Evolutionary conservation across 2,888 invertebrate genomes (phyloP), one percentile per base, ranked within the genome.

Genomic region (Alloplasta piceator): DNA sequence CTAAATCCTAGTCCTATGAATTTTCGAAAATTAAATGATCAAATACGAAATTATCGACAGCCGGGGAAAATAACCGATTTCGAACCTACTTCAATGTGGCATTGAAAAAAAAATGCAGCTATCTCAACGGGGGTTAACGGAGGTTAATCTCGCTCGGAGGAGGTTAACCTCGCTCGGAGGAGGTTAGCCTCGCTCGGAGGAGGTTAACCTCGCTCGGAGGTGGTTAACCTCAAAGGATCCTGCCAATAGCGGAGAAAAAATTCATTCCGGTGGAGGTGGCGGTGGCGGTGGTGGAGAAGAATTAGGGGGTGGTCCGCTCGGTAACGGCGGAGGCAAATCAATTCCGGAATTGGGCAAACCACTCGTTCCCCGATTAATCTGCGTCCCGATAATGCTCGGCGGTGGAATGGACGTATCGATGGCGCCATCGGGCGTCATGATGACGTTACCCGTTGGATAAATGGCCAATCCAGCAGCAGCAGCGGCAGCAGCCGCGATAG

Each of bases 261-360:
- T 79, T 82, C 87, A 90, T 78, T 89, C 89, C 10, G 91, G 90
- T 1, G 90, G 90, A 0, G 90, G 90, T 38, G 93, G 93, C n/a
- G 93, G 92, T 50, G 94, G 94, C 52, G 95, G 95, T 10, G 95
- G 95, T 26, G 95, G 95, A 6, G 95, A 94, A 68, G 93, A 93
- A 56, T 93, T 93, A 0, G 95, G 95, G 43, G 95, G 95, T 7
- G 95, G 95, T 85, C 93, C 94, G 72, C 92, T 92, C 4, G 94
- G 95, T 83, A 94, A 91, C 50, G 94, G 93, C 0, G 94, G 94
- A 66, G 73, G 77, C 77, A 60, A 71, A 12, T 73, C 80, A 3
- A 74, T 73, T 26, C 74, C 71, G 68, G 78, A 58, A 60, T 55
- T 63, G 56, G 76, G 5, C 71, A 72, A 48, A 46, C 83, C 70